A percentile compares a stretch with the other conserved stretches of the same genome.
Evolutionary conservation across 2,888 invertebrate genomes (phyloP).

Genomic region (Galerucella nymphaeae): DNA sequence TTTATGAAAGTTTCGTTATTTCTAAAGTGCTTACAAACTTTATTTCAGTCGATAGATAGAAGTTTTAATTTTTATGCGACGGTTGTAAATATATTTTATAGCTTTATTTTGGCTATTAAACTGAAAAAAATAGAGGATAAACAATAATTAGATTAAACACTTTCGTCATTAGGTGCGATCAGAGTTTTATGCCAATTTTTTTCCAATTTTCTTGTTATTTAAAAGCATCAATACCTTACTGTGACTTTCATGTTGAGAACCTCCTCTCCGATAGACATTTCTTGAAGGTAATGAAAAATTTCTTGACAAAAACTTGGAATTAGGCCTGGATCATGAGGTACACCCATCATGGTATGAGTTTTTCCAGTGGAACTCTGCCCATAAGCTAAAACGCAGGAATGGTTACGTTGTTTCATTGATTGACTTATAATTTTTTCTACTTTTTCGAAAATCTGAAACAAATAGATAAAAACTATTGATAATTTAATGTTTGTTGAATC

Average conservation of each 20-base stretch:
- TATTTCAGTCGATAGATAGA: neutral
- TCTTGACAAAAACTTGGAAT: conserved; percentile 69
- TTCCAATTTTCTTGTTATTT: too few species aligned
- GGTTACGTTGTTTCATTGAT: conserved; percentile 72
- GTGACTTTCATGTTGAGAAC: conserved; percentile 56
- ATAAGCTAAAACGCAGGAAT: conserved; percentile 79
- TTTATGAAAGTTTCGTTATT: conserved; percentile 31
- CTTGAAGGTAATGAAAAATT: conserved; percentile 64
- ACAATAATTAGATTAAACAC: too few species aligned
- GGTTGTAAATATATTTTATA: neutral
- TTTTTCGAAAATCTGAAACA: conserved; percentile 71
- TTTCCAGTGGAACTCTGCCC: conserved; percentile 83
- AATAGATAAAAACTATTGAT: neutral
- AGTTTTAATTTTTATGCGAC: neutral
- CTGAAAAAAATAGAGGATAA: too few species aligned
- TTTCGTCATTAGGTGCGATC: too few species aligned
- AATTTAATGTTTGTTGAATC: too few species aligned
- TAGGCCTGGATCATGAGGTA: conserved; percentile 68
- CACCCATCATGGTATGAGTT: conserved; percentile 83
- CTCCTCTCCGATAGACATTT: conserved; percentile 60
- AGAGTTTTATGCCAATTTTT: too few species aligned
- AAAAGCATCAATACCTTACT: conserved; percentile 58
- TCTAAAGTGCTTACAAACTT: conserved; percentile 7
- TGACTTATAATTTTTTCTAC: conserved; percentile 74
- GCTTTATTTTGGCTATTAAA: neutral